phyloP scores from a whole-genome alignment of 2,113 vertebrate species.

The Buteo buteo region DNA sequence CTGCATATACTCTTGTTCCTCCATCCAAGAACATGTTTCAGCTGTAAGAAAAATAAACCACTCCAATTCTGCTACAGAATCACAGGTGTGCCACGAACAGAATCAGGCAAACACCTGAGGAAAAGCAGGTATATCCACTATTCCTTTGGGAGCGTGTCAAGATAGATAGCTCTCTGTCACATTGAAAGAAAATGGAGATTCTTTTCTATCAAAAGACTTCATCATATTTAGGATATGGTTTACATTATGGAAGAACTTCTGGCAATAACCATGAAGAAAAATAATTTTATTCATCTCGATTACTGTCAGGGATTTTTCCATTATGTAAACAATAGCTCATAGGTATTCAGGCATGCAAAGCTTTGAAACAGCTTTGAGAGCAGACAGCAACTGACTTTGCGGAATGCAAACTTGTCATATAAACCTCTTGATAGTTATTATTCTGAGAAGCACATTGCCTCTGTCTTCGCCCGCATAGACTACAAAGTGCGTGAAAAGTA shows the following conservation, averaged over 20 bases:
- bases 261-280: neutral
- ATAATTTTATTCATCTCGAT: neutral
- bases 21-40: neutral
- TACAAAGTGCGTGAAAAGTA: neutral
- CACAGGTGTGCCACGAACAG: neutral
- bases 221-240: neutral
- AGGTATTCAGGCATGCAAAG: slow-evolving; percentile 9
- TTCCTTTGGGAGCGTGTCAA: neutral
- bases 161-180: neutral
- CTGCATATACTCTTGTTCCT: neutral
- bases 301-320: neutral
- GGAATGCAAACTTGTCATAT: neutral
- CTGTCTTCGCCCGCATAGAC: neutral
- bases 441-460: slow-evolving; percentile 1
- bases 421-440: slow-evolving; percentile 9
- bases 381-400: neutral
- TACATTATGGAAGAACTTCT: neutral
- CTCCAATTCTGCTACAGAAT: neutral
- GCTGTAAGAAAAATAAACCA: neutral
- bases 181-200: neutral
- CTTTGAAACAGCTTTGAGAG: slow-evolving; percentile 13
- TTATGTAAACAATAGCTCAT: neutral
- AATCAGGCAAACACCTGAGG: neutral
- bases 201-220: neutral
- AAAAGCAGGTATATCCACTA: neutral